Evolutionary conservation across 2,888 invertebrate species (phyloP).

Genomic region (Nymphalis urticae): DNA sequence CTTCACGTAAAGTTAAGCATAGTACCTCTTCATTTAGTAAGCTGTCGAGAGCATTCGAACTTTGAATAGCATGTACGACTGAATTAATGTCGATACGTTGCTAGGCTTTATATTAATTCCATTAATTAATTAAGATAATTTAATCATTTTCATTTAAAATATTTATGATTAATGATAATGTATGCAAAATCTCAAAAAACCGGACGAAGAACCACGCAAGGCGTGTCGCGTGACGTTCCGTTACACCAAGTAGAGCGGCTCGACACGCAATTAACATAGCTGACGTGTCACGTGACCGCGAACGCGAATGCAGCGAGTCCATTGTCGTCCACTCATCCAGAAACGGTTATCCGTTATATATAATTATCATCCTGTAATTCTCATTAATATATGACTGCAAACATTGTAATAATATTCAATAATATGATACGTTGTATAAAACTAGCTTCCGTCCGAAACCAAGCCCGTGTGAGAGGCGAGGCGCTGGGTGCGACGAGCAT

Average conservation of each 20-base stretch:
- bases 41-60: background rate
- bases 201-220: slow-evolving; percentile 44
- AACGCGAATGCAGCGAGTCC: slow-evolving; percentile 35
- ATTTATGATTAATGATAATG: slow-evolving; percentile 14
- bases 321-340: slow-evolving; percentile 33
- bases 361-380: slow-evolving; percentile 19
- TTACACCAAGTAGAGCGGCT: slow-evolving; percentile 66
- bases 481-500: too few species aligned
- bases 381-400: background rate
- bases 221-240: slow-evolving; percentile 52
- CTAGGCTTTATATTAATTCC: background rate
- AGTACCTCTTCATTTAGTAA: background rate
- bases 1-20: background rate
- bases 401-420: too few species aligned
- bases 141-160: too few species aligned
- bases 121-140: too few species aligned
- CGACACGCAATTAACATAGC: slow-evolving; percentile 60
- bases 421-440: too few species aligned
- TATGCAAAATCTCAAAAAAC: slow-evolving; percentile 52
- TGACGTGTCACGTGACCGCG: slow-evolving; percentile 48
- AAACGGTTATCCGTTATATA: too few species aligned
- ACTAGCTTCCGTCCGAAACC: too few species aligned
- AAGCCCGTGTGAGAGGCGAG: too few species aligned
- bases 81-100: background rate
- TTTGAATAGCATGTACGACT: background rate